Percentiles rank a stretch among this genome's conserved stretches.
Conservation (phyloP, 2,888 invertebrate genomes). For the Galerucella calmariensis region DNA sequence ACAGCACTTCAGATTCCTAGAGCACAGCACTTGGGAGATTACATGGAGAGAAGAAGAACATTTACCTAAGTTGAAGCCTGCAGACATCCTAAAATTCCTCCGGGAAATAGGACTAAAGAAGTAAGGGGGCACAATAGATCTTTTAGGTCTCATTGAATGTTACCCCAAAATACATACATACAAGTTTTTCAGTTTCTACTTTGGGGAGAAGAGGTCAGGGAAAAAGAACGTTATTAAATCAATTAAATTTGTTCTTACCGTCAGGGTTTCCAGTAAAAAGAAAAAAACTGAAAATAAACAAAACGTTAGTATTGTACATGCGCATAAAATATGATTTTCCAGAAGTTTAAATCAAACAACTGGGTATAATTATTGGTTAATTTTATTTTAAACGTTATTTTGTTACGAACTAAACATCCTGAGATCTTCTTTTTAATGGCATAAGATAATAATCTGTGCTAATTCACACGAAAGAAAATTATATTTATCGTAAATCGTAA, state of each 20-base stretch:
- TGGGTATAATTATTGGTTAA: not conserved
- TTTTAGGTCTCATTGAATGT: too few species aligned
- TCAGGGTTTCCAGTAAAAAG: constrained; percentile 37
- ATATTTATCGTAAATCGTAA: not conserved
- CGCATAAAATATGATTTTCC: too few species aligned
- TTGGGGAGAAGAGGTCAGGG: too few species aligned
- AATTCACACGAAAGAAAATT: not conserved
- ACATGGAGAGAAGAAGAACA: too few species aligned
- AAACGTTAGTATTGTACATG: not conserved
- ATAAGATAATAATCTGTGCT: not conserved
- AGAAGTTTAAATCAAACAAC: not conserved
- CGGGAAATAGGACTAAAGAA: too few species aligned
- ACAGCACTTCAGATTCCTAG: too few species aligned
- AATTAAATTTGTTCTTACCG: constrained; percentile 40
- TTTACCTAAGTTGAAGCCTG: too few species aligned
- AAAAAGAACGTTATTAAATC: not conserved
- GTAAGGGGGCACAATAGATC: too few species aligned
- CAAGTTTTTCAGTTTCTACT: too few species aligned
- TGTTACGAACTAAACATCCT: not conserved
- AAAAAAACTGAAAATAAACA: constrained; percentile 44
- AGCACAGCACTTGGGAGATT: too few species aligned
- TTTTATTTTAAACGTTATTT: constrained; percentile 1
- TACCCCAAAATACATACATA: too few species aligned
- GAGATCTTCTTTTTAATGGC: not conserved
- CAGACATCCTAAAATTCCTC: too few species aligned